phyloP scores from a whole-genome alignment of 2,113 vertebrate genomes.

The Anas platyrhynchos region DNA sequence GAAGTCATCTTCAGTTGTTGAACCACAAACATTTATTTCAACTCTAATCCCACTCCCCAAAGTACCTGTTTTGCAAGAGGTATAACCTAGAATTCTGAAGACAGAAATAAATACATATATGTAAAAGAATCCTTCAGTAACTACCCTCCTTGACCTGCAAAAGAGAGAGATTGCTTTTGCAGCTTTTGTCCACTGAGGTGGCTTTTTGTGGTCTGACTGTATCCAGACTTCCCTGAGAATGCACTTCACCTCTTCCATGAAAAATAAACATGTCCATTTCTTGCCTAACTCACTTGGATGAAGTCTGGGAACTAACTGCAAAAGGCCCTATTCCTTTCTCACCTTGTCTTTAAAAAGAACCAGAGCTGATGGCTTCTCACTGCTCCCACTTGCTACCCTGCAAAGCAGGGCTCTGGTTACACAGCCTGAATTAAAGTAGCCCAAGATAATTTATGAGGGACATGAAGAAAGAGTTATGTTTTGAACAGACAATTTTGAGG shows the following conservation, averaged over 20 bases:
- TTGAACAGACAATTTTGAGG: neutral
- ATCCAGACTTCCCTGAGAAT: neutral
- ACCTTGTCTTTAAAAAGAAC: neutral
- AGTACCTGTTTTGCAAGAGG: neutral
- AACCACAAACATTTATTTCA: neutral
- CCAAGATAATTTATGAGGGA: neutral
- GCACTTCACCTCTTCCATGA: neutral
- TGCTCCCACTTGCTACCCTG: neutral
- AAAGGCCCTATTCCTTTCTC: accelerated
- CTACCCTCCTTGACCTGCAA: neutral
- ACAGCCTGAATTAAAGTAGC: neutral
- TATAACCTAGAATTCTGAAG: neutral
- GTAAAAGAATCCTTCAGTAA: neutral
- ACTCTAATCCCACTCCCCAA: neutral
- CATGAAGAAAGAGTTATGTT: neutral
- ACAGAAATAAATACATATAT: neutral
- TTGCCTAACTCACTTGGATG: neutral
- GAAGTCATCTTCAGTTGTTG: neutral
- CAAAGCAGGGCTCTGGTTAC: neutral
- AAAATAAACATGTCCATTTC: neutral
- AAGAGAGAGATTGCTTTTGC: neutral
- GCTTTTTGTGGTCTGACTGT: neutral
- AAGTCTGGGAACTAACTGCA: neutral
- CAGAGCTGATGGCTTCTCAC: neutral
- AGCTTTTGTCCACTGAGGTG: neutral